Evolutionary conservation across 2,113 vertebrate species (phyloP), one percentile per base, ranked within the genome.

Genomic region (Sinocyclocheilus grahami): DNA sequence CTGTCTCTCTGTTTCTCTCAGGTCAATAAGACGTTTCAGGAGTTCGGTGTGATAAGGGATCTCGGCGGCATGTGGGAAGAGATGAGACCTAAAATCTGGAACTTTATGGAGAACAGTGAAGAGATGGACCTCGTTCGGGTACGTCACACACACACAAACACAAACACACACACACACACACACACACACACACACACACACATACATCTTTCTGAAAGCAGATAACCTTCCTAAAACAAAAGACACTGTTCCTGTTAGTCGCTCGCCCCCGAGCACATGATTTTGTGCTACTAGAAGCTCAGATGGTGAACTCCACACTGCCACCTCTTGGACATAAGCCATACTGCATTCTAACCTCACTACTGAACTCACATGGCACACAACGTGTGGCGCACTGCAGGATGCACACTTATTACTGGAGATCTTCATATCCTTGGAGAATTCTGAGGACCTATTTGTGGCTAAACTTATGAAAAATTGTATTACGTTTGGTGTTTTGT

Each of bases 21-120:
- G 98, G 97, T 99, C 84, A 99, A 99, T 90, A 98, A 96, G 94
- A 99, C 98, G 3, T 99, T 99, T 93, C 97, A 99, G 93, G 97
- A 99, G 78, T 87, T 99, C 33, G 95, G 96, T 13, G 95, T 99
- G 27, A 96, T 99, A 80, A 95, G 96, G 87, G 97, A 99, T 86
- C 93, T 99, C 0, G 96, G 97, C 78, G 97, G 96, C 27, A 97
- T 99, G 96, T 99, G 98, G 98, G 95, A 96, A 58, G 98, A 99
- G 85, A 92, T 98, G 91, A 97, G 92, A 83, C 97, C 96, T 2
- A 97, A 97, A 92, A 88, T 99, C 76, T 97, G 96, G 96, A 94
- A 91, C 4, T 99, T 99, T 87, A 96, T 99, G 96, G 97, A 99
- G 92, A 95, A 92, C 16, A 97, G 97, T 78, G 95, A 95, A 86